A percentile compares a stretch with the other conserved stretches of the same genome.
Evolutionary conservation across 2,888 invertebrate genomes (phyloP).

Genomic region (Platycheirus rosarum): DNA sequence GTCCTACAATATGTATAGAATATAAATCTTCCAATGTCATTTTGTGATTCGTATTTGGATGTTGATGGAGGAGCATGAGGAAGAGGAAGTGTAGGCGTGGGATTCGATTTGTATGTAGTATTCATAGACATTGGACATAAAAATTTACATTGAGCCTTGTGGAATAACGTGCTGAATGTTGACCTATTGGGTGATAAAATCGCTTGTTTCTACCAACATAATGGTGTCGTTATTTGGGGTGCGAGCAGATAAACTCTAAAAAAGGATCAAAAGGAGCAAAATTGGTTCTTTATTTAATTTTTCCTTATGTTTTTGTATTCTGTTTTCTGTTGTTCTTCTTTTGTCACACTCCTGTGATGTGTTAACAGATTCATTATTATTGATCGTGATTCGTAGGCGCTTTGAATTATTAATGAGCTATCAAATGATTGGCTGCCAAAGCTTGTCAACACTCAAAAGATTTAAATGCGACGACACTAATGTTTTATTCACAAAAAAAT

Average conservation of each 20-base stretch:
- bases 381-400: constrained; percentile 40
- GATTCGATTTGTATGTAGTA: not conserved
- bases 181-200: constrained; percentile 35
- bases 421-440: constrained; percentile 36
- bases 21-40: constrained; percentile 69
- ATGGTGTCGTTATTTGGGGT: constrained; percentile 5
- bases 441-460: constrained; percentile 33
- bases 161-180: constrained; percentile 33
- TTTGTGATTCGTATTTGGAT: constrained; percentile 52
- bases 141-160: constrained; percentile 19
- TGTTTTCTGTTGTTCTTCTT: not conserved
- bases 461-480: constrained; percentile 9
- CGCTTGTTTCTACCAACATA: constrained; percentile 18
- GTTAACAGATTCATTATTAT: constrained; percentile 41
- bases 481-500: too few species aligned
- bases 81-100: constrained; percentile 1
- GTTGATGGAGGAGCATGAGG: not conserved
- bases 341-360: constrained; percentile 6
- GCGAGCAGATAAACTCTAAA: not conserved
- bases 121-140: too few species aligned
- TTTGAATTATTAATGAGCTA: constrained; percentile 24
- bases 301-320: constrained; percentile 1
- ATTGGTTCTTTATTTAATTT: constrained; percentile 35
- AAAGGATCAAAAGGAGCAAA: constrained; percentile 18
- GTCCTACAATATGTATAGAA: constrained; percentile 69